Conservation (phyloP, 2,113 vertebrate genomes). For the Fulica atra region DNA sequence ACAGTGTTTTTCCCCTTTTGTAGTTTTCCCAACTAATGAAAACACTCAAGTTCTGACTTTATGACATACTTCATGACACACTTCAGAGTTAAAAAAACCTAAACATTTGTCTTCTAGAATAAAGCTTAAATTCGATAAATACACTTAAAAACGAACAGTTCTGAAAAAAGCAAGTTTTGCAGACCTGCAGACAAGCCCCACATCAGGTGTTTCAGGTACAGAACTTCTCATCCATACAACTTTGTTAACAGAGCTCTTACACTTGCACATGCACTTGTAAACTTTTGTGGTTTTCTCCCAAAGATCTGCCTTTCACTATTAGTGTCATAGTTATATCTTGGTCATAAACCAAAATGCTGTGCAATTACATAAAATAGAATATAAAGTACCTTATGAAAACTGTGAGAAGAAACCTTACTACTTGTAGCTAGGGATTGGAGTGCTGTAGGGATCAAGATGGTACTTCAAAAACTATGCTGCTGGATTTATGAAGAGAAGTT, state of each 20-base stretch:
- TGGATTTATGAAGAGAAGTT: conserved; percentile 13
- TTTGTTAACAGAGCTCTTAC: background rate
- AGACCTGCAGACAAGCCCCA: background rate
- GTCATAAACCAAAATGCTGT: background rate
- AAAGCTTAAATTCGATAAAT: background rate
- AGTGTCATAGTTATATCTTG: background rate
- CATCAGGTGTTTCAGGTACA: background rate
- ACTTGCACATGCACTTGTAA: background rate
- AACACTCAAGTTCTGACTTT: background rate
- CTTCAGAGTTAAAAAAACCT: background rate
- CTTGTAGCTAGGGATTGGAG: background rate
- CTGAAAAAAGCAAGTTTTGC: background rate
- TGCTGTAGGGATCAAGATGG: background rate
- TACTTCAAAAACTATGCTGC: conserved; percentile 48
- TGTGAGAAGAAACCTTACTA: background rate
- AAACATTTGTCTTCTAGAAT: background rate
- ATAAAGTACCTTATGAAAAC: background rate
- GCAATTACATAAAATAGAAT: background rate
- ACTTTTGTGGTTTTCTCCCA: background rate
- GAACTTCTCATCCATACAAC: background rate
- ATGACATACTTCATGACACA: background rate
- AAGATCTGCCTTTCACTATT: background rate
- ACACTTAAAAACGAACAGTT: background rate
- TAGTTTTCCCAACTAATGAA: background rate
- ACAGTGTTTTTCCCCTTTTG: background rate